Evolutionary conservation across 2,113 vertebrate species (phyloP), one percentile per base, ranked within the genome.

Genomic region (Laticauda colubrina): DNA sequence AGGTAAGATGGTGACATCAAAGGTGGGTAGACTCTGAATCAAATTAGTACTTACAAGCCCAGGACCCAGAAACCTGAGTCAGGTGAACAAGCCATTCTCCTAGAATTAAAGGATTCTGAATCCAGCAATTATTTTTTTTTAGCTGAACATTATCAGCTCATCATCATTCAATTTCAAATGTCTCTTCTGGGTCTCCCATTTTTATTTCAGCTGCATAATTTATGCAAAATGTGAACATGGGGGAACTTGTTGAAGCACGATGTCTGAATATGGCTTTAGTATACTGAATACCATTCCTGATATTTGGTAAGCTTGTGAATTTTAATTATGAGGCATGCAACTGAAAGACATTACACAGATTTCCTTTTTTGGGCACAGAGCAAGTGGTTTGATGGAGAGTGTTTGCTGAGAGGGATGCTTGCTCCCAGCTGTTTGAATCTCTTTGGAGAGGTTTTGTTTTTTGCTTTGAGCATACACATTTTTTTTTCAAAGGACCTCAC

Each of bases 281-380:
- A 29, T 57, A 89, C 23, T 56, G 69, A 89, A 51, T 43, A 57
- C 21, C 5, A 85, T 85, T 89, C n/a, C n/a, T 92, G 64, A 53
- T 87, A 92, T 15, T 87, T 87, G 48, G 45, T 87, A 48, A 87
- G 86, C 43, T 87, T 48, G 56, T 93, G 89, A 54, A 90, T 64
- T 59, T 93, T 93, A 93, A 93, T 89, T 93, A 64, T 57, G 23
- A 64, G 57, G 85, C 34, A 75, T 92, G 87, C 48, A 85, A 93
- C 11, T 64, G 89, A 59, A 48, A 93, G 75, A 90, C 54, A 48
- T 64, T 93, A 57, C 75, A 90, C 45, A 90, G 89, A 93, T 93
- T 93, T 93, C 92, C 92, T 90, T 93, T 93, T 93, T 93, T 90
- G 89, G 92, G 92, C 89, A 90, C 51, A 64, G 48, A 93, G 45